Conservation (phyloP, 2,113 vertebrate species). For the Corythaeola cristata region DNA sequence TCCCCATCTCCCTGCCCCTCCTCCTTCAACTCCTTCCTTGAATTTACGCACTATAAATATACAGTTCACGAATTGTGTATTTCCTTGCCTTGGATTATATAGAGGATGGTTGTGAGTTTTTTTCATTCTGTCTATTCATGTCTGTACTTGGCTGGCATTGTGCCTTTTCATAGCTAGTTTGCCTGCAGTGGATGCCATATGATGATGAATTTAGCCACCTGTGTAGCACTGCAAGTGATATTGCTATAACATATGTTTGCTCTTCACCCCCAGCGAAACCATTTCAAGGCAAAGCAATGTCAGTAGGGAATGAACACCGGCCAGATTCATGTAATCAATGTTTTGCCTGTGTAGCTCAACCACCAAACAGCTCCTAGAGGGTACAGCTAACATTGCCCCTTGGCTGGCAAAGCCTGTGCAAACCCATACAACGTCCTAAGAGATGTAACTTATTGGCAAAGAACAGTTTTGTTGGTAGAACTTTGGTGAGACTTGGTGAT, state of each 20-base stretch:
- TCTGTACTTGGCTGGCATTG: slow-evolving; percentile 14
- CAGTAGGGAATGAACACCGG: not conserved
- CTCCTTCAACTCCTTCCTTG: not conserved
- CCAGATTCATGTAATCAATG: not conserved
- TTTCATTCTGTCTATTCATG: not conserved
- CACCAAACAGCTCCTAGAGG: not conserved
- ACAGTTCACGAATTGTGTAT: not conserved
- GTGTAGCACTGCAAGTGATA: slow-evolving; percentile 19
- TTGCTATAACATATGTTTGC: slow-evolving; percentile 53
- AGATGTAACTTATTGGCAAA: not conserved
- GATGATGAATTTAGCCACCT: slow-evolving; percentile 62
- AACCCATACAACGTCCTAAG: not conserved
- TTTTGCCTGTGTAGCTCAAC: not conserved
- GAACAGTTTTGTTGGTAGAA: not conserved
- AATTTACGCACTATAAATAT: not conserved
- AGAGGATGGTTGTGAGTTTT: not conserved
- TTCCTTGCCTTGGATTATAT: not conserved
- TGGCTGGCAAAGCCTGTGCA: not conserved
- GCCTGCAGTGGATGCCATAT: slow-evolving; percentile 48
- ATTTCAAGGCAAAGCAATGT: slow-evolving; percentile 38
- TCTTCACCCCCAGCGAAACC: slow-evolving; percentile 12
- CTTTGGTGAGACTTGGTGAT: not conserved
- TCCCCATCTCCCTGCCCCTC: not conserved
- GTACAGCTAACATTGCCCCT: not conserved
- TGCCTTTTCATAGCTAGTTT: slow-evolving; percentile 47